A percentile compares a stretch with the other conserved stretches of the same genome.
Conservation (phyloP, 2,797 vertebrate genomes). For the Lemur catta region DNA sequence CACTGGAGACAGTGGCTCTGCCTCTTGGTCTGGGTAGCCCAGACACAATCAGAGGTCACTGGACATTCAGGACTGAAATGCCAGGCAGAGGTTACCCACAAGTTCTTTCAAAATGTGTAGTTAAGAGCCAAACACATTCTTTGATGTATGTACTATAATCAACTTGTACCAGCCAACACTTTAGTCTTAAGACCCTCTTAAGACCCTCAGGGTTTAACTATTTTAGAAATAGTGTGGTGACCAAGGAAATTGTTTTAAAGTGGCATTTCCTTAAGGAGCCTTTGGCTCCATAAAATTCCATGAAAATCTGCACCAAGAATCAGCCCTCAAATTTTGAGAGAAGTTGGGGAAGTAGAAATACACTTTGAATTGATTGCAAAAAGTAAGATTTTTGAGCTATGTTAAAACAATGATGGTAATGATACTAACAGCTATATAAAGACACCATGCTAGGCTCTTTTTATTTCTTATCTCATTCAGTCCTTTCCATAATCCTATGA, state of each 20-base stretch:
- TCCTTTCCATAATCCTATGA: background rate
- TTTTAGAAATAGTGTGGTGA: background rate
- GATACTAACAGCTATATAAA: background rate
- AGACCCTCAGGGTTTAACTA: background rate
- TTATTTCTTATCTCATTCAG: background rate
- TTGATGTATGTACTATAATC: background rate
- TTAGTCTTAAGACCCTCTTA: background rate
- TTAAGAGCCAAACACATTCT: background rate
- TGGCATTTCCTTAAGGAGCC: conserved; percentile 15
- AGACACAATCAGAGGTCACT: background rate
- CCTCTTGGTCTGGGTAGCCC: background rate
- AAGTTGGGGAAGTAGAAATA: background rate
- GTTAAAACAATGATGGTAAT: background rate
- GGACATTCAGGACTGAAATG: background rate
- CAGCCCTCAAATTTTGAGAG: background rate
- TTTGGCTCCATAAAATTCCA: background rate
- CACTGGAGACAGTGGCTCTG: background rate
- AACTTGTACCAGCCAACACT: background rate
- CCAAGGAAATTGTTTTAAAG: conserved; percentile 11
- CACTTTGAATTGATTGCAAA: background rate
- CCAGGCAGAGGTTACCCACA: background rate
- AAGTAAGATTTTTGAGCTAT: background rate
- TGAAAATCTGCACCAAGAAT: background rate
- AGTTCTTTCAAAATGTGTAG: background rate
- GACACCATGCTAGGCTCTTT: background rate